Conservation (phyloP, 2,888 invertebrate genomes). For the Metopia argyrocephala region DNA sequence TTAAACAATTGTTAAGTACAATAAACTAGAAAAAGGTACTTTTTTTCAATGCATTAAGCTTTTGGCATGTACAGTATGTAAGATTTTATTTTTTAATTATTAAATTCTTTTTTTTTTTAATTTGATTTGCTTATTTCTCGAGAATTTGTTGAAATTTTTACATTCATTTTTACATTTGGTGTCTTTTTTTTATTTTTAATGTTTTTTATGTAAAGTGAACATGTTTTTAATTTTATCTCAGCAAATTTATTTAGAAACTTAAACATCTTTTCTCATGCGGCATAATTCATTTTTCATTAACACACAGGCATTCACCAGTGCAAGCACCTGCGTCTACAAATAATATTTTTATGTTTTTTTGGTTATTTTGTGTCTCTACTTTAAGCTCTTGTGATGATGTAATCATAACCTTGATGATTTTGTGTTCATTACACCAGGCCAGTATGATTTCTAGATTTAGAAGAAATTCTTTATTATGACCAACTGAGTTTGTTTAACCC, state of each 20-base stretch:
- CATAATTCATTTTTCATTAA: constrained; percentile 52
- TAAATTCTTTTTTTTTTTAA: too few species aligned
- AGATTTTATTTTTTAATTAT: too few species aligned
- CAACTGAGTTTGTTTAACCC: not conserved
- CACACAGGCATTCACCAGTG: not conserved
- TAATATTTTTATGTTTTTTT: not conserved
- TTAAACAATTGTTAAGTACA: too few species aligned
- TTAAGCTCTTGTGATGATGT: constrained; percentile 35
- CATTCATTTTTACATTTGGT: constrained; percentile 9
- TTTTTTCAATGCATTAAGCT: too few species aligned
- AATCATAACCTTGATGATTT: constrained; percentile 40
- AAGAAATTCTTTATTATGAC: not conserved
- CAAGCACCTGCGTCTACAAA: constrained; percentile 19
- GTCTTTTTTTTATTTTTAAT: not conserved
- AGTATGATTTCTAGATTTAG: not conserved
- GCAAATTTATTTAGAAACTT: not conserved
- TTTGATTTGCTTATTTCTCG: too few species aligned
- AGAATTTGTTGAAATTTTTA: too few species aligned
- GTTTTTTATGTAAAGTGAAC: not conserved
- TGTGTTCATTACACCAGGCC: not conserved
- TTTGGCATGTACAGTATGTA: too few species aligned
- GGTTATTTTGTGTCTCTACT: not conserved
- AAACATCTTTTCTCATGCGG: not conserved
- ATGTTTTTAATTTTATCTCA: too few species aligned
- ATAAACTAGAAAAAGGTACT: too few species aligned